A percentile compares a stretch with the other conserved stretches of the same genome.
These are phyloP conservation scores for Argyrosomus japonicus DNA, from an alignment of 2,113 vertebrate species.

Conservation along the genomic window DNA sequence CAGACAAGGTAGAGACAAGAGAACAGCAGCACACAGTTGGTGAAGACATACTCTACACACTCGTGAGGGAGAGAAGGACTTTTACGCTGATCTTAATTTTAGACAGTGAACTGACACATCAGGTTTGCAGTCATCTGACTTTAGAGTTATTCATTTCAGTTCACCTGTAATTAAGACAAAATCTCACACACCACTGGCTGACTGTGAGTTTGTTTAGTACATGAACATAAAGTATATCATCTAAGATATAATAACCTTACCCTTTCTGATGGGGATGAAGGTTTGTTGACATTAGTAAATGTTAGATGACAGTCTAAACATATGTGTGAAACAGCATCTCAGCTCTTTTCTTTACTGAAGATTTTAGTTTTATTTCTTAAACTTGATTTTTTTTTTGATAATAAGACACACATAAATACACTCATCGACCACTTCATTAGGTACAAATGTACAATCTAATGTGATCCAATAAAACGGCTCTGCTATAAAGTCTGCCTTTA, in stretches of 20 bases:
- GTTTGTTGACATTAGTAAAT: slow-evolving; percentile 5
- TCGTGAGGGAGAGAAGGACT: slow-evolving; percentile 20
- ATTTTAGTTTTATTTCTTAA: background rate
- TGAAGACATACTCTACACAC: slow-evolving; percentile 22
- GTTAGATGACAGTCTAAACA: background rate
- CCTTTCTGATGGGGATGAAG: background rate
- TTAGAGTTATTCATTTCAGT: background rate
- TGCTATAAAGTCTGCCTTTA: too few species aligned
- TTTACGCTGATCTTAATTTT: slow-evolving; percentile 18
- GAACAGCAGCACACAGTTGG: slow-evolving; percentile 28
- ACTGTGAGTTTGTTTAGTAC: background rate
- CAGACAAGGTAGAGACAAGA: slow-evolving; percentile 31
- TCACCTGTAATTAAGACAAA: background rate
- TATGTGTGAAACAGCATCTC: background rate
- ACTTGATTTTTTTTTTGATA: too few species aligned
- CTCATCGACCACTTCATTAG: too few species aligned
- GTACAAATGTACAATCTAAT: too few species aligned
- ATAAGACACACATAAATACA: too few species aligned
- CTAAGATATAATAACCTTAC: too few species aligned
- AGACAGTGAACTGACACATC: background rate
- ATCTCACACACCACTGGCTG: background rate
- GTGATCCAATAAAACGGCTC: too few species aligned
- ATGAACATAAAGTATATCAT: background rate
- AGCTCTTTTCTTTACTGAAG: too few species aligned
- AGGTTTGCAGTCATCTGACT: slow-evolving; percentile 6